phyloP scores from a whole-genome alignment of 53 echinoderm and acorn worm species.

The Actinopyga echinites region DNA sequence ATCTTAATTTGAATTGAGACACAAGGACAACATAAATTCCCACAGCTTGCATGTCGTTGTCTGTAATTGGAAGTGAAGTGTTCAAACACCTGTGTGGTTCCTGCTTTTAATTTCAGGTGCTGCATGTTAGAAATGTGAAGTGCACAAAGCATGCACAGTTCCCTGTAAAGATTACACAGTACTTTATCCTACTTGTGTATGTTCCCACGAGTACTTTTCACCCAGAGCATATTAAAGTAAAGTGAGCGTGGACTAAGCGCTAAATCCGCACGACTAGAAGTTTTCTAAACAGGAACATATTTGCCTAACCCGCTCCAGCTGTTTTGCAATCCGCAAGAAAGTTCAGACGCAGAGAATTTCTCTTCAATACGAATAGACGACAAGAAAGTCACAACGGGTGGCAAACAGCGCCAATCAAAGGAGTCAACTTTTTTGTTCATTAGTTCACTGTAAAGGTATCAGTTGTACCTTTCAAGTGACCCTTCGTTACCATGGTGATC shows the following conservation, averaged over 20 bases:
- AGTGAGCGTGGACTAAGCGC: background rate
- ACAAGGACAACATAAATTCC: too few species aligned
- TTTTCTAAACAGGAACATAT: slow-evolving; percentile 29
- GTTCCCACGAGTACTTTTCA: slow-evolving; percentile 18
- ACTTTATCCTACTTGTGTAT: too few species aligned
- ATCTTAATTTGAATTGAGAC: too few species aligned
- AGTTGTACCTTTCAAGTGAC: background rate
- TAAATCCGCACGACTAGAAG: too few species aligned
- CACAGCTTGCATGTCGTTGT: too few species aligned
- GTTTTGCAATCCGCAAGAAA: slow-evolving; percentile 23
- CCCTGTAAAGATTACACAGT: too few species aligned
- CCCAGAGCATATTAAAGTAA: background rate
- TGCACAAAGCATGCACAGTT: too few species aligned
- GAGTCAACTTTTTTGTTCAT: slow-evolving; percentile 10
- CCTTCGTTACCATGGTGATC: slow-evolving; percentile 28
- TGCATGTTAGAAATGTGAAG: too few species aligned
- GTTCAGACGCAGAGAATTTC: slow-evolving; percentile 28
- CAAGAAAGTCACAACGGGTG: slow-evolving; percentile 19
- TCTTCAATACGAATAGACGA: slow-evolving; percentile 7
- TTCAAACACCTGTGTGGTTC: too few species aligned
- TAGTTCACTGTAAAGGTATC: background rate
- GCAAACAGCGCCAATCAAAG: slow-evolving; percentile 20
- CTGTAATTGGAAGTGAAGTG: too few species aligned
- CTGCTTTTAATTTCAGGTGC: too few species aligned
- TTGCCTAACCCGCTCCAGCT: slow-evolving; percentile 20